phyloP scores from a whole-genome alignment of 2,888 invertebrate species.

The Phlogophora meticulosa region DNA sequence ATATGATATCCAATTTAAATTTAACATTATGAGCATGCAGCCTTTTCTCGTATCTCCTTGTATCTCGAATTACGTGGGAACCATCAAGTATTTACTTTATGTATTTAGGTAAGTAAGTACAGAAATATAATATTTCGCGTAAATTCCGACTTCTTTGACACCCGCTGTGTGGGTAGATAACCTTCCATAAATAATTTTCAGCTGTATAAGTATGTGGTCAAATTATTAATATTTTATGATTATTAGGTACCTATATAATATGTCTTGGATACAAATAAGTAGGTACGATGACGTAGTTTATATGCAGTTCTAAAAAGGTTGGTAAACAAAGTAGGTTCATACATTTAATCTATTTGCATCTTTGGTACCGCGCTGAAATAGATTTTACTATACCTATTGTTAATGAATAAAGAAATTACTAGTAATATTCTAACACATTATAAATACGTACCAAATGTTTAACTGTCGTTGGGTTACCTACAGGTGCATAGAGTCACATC shows the following conservation, averaged over 20 bases:
- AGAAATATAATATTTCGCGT: constrained; percentile 51
- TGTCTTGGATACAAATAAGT: constrained; percentile 13
- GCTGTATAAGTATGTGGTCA: constrained; percentile 27
- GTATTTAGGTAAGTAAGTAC: constrained; percentile 47
- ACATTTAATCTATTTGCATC: not conserved
- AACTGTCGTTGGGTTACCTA: not conserved
- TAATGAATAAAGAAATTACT: too few relatives aligned
- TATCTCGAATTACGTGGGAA: constrained; percentile 54
- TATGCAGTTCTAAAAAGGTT: not conserved
- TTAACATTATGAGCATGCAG: constrained; percentile 36
- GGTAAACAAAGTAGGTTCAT: not conserved
- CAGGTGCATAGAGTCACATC: not conserved
- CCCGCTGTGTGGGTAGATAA: constrained; percentile 62
- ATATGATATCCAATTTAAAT: constrained; percentile 45
- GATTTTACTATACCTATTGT: too few relatives aligned
- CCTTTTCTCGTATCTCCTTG: constrained; percentile 41
- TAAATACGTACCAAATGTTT: not conserved
- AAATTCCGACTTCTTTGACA: constrained; percentile 49
- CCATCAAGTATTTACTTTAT: constrained; percentile 62
- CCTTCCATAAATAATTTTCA: constrained; percentile 63
- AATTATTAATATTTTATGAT: constrained; percentile 53
- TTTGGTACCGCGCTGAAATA: not conserved
- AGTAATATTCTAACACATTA: too few relatives aligned
- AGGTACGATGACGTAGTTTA: constrained; percentile 20
- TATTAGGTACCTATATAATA: constrained; percentile 14